Evolutionary conservation across 1,140 invertebrate species (phyloP).

Genomic region (Zaprionus lachaisei): DNA sequence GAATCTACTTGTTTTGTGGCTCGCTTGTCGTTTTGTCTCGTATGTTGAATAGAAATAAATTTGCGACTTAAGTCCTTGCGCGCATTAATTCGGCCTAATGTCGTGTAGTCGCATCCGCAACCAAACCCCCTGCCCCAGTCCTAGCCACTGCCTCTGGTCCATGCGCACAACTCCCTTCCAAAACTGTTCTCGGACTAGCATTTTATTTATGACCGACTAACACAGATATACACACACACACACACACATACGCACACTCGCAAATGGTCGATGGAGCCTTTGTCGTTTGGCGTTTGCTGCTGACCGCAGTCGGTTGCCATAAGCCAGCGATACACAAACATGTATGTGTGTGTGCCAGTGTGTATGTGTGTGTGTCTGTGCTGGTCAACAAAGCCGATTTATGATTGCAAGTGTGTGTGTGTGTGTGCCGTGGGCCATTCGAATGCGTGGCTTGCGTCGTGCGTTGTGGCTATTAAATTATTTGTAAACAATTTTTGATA

Average conservation of each 20-base stretch:
- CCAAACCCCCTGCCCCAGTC: background rate
- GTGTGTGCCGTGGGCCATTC: slow-evolving; percentile 45
- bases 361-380: slow-evolving; percentile 43
- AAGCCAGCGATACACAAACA: slow-evolving; percentile 52
- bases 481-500: slow-evolving; percentile 83
- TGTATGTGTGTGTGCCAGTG: slow-evolving; percentile 29
- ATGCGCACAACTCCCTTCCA: background rate
- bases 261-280: slow-evolving; percentile 23
- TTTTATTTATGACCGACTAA: slow-evolving; percentile 73
- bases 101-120: slow-evolving; percentile 78
- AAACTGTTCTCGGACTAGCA: slow-evolving; percentile 78
- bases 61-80: slow-evolving; percentile 81
- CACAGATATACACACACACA: slow-evolving; percentile 23
- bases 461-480: slow-evolving; percentile 77
- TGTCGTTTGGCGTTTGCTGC: slow-evolving; percentile 35
- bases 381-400: slow-evolving; percentile 56
- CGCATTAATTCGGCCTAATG: slow-evolving; percentile 82
- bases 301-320: slow-evolving; percentile 50
- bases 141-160: background rate
- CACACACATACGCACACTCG: background rate
- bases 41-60: slow-evolving; percentile 83
- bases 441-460: slow-evolving; percentile 73
- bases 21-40: slow-evolving; percentile 75
- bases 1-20: slow-evolving; percentile 65
- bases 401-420: slow-evolving; percentile 41